These are phyloP conservation scores for Deilephila elpenor DNA, from an alignment of 2,888 invertebrate species.

Conservation along the genomic window DNA sequence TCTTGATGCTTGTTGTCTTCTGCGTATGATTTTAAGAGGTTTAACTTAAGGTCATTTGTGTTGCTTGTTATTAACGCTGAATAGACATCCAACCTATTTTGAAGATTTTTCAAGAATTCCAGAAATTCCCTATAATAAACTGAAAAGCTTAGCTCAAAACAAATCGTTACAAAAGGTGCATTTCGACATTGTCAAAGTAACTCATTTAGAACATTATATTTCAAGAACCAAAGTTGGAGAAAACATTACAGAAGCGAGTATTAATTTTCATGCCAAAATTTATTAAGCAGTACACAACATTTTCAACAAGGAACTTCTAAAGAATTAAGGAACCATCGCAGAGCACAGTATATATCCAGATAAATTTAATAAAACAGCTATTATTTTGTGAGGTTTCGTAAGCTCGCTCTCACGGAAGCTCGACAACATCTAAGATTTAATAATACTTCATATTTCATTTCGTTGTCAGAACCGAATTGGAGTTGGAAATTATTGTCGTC, in stretches of 20 bases:
- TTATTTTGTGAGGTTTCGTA: constrained; percentile 19
- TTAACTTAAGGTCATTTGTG: too few species aligned
- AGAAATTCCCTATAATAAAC: too few species aligned
- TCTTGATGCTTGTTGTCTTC: too few species aligned
- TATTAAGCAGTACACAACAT: neutral
- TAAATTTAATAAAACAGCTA: constrained; percentile 16
- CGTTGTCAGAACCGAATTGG: neutral
- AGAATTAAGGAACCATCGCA: neutral
- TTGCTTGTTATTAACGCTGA: too few species aligned
- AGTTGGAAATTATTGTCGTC: neutral
- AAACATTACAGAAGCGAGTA: neutral
- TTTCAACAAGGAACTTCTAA: neutral
- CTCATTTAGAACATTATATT: too few species aligned
- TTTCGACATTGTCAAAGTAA: too few species aligned
- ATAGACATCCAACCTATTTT: too few species aligned
- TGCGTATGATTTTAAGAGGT: too few species aligned
- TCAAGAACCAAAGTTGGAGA: too few species aligned
- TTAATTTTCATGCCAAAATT: neutral
- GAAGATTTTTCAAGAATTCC: too few species aligned
- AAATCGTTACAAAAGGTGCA: too few species aligned
- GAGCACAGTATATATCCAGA: neutral
- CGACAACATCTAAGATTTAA: constrained; percentile 14
- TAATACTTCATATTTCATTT: neutral
- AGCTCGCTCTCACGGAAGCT: constrained; percentile 13
- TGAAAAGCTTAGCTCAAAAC: too few species aligned